These are phyloP conservation scores for Dendroctonus valens DNA, from an alignment of 1,140 invertebrate genomes.

Conservation along the genomic window DNA sequence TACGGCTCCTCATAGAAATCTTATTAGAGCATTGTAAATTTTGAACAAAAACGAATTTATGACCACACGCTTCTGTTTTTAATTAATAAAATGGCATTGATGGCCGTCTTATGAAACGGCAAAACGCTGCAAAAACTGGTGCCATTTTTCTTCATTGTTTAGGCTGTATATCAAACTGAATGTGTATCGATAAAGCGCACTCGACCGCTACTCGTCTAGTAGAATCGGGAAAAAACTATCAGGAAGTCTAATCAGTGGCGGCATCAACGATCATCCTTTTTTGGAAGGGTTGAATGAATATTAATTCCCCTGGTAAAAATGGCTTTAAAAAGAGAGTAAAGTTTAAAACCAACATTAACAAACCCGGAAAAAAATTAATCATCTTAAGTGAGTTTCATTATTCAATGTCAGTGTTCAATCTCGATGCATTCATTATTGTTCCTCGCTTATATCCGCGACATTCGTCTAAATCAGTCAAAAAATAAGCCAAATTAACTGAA, in stretches of 20 bases:
- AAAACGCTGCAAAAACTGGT: constrained; percentile 17
- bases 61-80: constrained; percentile 7
- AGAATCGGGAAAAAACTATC: no score
- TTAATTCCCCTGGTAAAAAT: no score
- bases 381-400: no score
- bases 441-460: not conserved
- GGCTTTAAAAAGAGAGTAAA: no score
- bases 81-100: constrained; percentile 25
- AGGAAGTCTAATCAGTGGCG: no score
- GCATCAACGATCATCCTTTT: no score
- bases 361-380: no score
- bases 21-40: constrained; percentile 22
- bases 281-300: no score
- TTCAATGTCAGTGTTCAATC: no score
- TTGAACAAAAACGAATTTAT: constrained; percentile 25
- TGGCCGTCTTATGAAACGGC: constrained; percentile 16
- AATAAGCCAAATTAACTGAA: not conserved
- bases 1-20: constrained; percentile 18
- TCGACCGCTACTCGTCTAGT: no score
- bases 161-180: constrained; percentile 16
- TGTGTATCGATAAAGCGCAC: constrained; percentile 3
- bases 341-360: no score
- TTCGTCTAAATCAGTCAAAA: not conserved
- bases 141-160: constrained; percentile 31
- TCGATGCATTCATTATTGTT: not conserved